phyloP scores from a whole-genome alignment of 2,797 vertebrate species.

The Echiichthys vipera region DNA sequence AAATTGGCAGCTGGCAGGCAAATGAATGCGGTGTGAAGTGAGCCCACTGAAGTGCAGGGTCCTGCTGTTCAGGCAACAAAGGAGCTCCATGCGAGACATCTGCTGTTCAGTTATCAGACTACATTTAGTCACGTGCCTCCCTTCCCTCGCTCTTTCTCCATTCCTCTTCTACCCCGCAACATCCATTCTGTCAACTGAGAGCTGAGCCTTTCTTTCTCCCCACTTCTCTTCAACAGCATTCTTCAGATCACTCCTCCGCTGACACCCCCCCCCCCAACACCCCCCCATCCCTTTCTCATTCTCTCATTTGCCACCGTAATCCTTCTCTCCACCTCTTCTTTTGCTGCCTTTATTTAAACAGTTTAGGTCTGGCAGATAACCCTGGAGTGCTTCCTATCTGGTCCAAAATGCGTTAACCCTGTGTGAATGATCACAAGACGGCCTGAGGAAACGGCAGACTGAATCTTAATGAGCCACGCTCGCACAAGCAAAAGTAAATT shows the following conservation, averaged over 20 bases:
- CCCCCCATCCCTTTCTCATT: conserved; percentile 62
- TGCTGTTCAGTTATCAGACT: conserved; percentile 94
- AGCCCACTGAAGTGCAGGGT: conserved; percentile 90
- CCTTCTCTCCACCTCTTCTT: conserved; percentile 75
- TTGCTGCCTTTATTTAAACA: conserved; percentile 78
- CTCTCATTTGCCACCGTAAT: conserved; percentile 79
- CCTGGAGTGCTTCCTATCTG: conserved; percentile 79
- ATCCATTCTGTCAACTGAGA: conserved; percentile 78
- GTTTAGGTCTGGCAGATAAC: conserved; percentile 79
- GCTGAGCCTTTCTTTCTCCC: conserved; percentile 64
- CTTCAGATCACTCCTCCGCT: conserved; percentile 71
- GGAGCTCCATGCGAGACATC: conserved; percentile 93
- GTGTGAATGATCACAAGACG: conserved; percentile 81
- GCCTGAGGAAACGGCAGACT: conserved; percentile 81
- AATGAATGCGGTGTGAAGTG: conserved; percentile 94
- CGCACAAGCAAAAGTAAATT: conserved; percentile 86
- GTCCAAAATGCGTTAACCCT: conserved; percentile 74
- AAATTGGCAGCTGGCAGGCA: conserved; percentile 95
- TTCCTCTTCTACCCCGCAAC: conserved; percentile 68
- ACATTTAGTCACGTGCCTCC: conserved; percentile 89
- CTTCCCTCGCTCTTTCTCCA: conserved; percentile 73
- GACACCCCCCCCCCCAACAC: conserved; percentile 26
- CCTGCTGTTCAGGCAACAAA: conserved; percentile 94
- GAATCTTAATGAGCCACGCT: conserved; percentile 86
- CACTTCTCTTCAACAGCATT: conserved; percentile 74